Base-by-base conservation (phyloP, 2,113 vertebrate genomes). In the Larimichthys polyactis region DNA sequence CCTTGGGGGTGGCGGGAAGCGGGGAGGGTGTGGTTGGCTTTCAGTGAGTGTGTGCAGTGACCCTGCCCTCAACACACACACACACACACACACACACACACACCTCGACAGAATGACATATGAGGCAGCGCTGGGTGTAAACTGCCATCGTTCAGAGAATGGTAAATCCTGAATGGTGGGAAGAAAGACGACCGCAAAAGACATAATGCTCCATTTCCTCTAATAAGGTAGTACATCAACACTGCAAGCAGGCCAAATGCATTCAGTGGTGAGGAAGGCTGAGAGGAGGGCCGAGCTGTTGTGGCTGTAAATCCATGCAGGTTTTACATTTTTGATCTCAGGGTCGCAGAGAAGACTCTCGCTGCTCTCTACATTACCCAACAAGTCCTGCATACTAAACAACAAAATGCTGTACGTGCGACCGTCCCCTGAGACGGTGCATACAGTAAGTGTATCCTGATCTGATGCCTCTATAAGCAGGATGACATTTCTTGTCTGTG, bases 91-190 rank as follows among this genome's bases (percentile, higher is more conserved):
- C 67, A 57, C 54, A 63, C 46, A 75, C 52, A 72, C 55, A 72
- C 65, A 71, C 46, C 66, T 71, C n/a, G 52, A 78, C 78, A 90
- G 79, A 71, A 86, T 90, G 89, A 94, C 93, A 94, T 96, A 94
- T 94, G 93, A 95, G 94, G 89, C 94, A 93, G 29, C 17, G 17
- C 73, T 78, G 94, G 92, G 84, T 94, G 94, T 48, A 87, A 89
- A 79, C 87, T 83, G 95, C 95, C 93, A 95, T 95, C 94, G 94
- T 93, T 96, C 82, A 88, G 81, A 57, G 79, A 92, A 91, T 94
- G 92, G 75, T 96, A 95, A 97, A 96, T 96, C 94, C 92, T 93
- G 92, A 90, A 69, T 40, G 68, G 78, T 54, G 63, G 83, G 93
- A 94, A 93, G 94, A 96, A 87, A 85, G 87, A 94, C 88, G 87